A percentile compares a stretch with the other conserved stretches of the same genome.
Conservation (phyloP, 1,140 invertebrate genomes). For the Spodoptera frugiperda region DNA sequence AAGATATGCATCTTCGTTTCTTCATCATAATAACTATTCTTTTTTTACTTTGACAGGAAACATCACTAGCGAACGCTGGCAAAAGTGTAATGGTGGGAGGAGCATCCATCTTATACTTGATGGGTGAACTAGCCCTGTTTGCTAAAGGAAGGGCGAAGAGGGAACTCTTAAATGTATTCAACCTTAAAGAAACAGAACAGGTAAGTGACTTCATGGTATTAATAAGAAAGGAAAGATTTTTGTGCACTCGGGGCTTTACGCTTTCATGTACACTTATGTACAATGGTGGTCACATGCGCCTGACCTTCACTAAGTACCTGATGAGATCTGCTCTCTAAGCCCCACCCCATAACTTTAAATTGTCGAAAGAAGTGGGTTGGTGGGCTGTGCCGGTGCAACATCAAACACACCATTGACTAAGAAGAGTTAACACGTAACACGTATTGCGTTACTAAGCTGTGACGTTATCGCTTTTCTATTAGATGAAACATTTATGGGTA, state of each 20-base stretch:
- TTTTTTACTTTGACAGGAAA: not conserved
- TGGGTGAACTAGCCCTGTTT: not conserved
- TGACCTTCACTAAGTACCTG: too few species aligned
- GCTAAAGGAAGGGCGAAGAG: not conserved
- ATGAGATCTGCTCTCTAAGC: too few species aligned
- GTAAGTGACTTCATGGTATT: not conserved
- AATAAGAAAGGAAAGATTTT: not conserved
- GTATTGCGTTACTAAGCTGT: too few species aligned
- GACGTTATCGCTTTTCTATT: too few species aligned
- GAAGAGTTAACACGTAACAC: too few species aligned
- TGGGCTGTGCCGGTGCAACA: too few species aligned
- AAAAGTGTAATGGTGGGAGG: constrained; percentile 1
- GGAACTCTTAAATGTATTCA: constrained; percentile 1
- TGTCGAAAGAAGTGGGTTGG: too few species aligned
- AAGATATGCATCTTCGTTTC: not conserved
- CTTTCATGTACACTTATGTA: too few species aligned
- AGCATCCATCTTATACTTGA: not conserved
- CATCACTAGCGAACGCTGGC: not conserved
- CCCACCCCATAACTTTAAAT: too few species aligned
- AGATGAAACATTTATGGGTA: too few species aligned
- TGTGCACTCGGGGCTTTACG: not conserved
- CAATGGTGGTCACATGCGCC: too few species aligned
- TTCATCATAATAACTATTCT: not conserved
- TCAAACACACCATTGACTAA: too few species aligned
- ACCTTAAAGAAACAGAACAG: constrained; percentile 1